Base-by-base conservation (phyloP, 2,797 vertebrate species). In the Coreius guichenoti region DNA sequence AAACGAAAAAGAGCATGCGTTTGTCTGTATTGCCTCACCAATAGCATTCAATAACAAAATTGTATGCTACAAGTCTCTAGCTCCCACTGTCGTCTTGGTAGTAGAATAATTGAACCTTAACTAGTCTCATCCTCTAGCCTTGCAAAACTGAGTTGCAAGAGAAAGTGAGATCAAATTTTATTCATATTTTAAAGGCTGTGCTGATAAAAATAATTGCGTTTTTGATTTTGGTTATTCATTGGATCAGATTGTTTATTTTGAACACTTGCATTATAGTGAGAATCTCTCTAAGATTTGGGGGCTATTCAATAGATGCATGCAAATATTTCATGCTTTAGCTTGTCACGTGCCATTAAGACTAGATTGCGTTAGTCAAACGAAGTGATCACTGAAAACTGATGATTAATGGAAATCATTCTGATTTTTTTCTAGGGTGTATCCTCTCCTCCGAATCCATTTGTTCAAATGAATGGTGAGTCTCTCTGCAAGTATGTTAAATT, bases 381-480 rank as follows among this genome's bases (percentile, higher is more conserved):
- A 70, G 45, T 33, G 83, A 45, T 58, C 36, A 61, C 12, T n/a
- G 65, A 70, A 77, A 70, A 68, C 12, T 33, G 29, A 51, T 45
- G 54, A 29, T 73, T 63, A 31, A 63, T 67, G 45, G 21, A 6
- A 49, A 80, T 23, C 5, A 75, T 82, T n/a, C 54, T 85, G 23
- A 69, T 12, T n/a, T 23, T 33, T 76, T 94, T 94, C 49, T 93
- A 98, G 97, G 96, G 95, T 83, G 93, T 93, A 29, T 90, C 89
- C 5, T 83, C 93, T 45, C 81, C 92, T 0, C 96, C 94, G n/a
- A 89, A 95, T 1, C 93, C 97, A 0, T 97, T 96, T 69, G 93
- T 95, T 87, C 96, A 96, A 89, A 93, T 96, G 94, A 90, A 96
- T 94, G 97, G 98, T 99, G 91, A 97, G 96, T 89, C 45, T 81